A percentile compares a stretch with the other conserved stretches of the same genome.
Evolutionary conservation across 2,113 vertebrate species (phyloP).

Genomic region (Bos taurus): ARS-UCD2.0 NC_037350.1:29183001-29183500

Average conservation of each 20-base stretch:
- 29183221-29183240: too few species aligned
- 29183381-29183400: background rate
- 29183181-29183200: too few species aligned
- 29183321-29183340: background rate
- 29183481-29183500: background rate
- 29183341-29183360: background rate
- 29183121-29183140: too few species aligned
- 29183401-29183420: background rate
- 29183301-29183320: background rate
- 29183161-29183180: too few species aligned
- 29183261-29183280: background rate
- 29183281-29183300: background rate
- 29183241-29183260: background rate
- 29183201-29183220: too few species aligned
- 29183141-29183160: too few species aligned
- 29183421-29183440: background rate
- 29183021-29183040: too few species aligned
- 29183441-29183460: background rate
- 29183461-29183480: background rate
- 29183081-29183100: too few species aligned
- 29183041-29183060: too few species aligned
- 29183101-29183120: too few species aligned
- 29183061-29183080: too few species aligned
- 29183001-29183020: too few species aligned
- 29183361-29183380: background rate